Evolutionary conservation across 1,140 invertebrate genomes (phyloP), one percentile per base, ranked within the genome.

Genomic region (Choristoneura fumiferana): DNA sequence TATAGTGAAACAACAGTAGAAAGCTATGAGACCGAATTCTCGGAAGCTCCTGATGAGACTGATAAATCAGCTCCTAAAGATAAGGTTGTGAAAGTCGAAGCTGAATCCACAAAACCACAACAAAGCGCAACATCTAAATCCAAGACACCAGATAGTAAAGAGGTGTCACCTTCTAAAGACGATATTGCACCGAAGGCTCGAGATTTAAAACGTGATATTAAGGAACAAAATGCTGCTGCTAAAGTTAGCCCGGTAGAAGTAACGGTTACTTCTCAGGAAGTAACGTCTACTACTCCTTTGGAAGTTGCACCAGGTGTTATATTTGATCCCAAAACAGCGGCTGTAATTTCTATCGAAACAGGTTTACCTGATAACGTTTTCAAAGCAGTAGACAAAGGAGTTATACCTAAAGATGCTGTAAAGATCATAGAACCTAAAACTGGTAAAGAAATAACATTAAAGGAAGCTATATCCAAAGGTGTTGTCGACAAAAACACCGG

Each of bases 391-490:
- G 90, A 92, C 39, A 91, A 94, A 68, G 94, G 93, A n/a, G 89
- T 91, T 55, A 84, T 96, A 40, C 88, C 93, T 56, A 75, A 92
- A 4, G 92, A 92, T 72, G 91, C 92, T 12, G 91, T 97, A 2
- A 91, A 93, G 70, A 90, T 98, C 1, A 91, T 92, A 57, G 95
- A 98, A 89, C 95, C 95, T 13, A 81, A 89, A 37, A 93, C 93
- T 0, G 94, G 94, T 4, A 89, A 92, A 77, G 89, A 93, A 64
- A 91, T 98, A 40, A 91, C 92, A 34, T 87, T 98, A 14, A 90
- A 92, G 13, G 95, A 97, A 83, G 97, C 96, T 1, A 91, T 97
- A 8, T 82, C 92, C 8, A 93, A 92, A 71, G 94, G 94, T 38
- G 92, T 97, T 54, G 90, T 98, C 10, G 92, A 97, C 88, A 90